phyloP scores from a whole-genome alignment of 1,140 invertebrate species.

The Cydia pomonella region DNA sequence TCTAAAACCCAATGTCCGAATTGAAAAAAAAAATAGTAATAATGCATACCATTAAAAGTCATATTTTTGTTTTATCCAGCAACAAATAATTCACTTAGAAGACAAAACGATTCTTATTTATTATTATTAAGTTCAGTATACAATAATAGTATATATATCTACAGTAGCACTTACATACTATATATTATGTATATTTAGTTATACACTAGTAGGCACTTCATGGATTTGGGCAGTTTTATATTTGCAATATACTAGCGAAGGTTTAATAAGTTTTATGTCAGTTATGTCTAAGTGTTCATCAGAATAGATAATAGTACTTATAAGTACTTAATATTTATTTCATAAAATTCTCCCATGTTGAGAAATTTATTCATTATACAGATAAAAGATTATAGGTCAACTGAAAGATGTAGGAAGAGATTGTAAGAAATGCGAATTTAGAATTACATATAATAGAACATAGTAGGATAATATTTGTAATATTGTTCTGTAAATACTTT shows the following conservation, averaged over 20 bases:
- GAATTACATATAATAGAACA: neutral
- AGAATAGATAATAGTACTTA: neutral
- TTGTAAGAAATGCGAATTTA: neutral
- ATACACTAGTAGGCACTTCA: slow-evolving; percentile 75
- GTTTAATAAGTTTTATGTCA: too few relatives aligned
- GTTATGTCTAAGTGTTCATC: neutral
- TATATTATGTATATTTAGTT: slow-evolving; percentile 48
- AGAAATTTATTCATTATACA: too few relatives aligned
- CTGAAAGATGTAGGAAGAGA: neutral
- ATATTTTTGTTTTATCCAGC: neutral
- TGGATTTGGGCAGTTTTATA: slow-evolving; percentile 53
- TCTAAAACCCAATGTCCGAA: too few relatives aligned
- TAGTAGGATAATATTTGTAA: too few relatives aligned
- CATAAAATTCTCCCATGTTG: too few relatives aligned
- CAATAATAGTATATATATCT: slow-evolving; percentile 33
- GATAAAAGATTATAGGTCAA: too few relatives aligned
- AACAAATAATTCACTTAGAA: neutral
- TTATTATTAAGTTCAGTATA: slow-evolving; percentile 24
- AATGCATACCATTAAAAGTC: too few relatives aligned
- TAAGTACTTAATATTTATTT: too few relatives aligned
- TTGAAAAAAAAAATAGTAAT: too few relatives aligned
- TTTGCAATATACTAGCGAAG: slow-evolving; percentile 37
- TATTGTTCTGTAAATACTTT: too few relatives aligned
- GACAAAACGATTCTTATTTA: neutral
- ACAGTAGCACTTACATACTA: slow-evolving; percentile 37